phyloP scores from a whole-genome alignment of 2,113 vertebrate species.

The Saguinus midas region DNA sequence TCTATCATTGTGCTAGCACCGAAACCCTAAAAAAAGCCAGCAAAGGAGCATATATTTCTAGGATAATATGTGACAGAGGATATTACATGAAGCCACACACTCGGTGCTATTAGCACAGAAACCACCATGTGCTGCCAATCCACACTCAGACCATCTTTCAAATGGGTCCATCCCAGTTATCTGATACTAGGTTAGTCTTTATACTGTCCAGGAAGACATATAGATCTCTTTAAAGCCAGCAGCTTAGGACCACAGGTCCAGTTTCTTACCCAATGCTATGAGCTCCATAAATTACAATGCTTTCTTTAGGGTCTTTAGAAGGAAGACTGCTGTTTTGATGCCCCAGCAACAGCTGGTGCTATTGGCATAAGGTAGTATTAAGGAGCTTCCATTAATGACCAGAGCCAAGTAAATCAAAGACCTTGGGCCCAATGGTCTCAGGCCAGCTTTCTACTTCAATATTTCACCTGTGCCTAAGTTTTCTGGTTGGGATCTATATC shows the following conservation, averaged over 20 bases:
- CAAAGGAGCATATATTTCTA: constrained; percentile 61
- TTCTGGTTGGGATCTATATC: constrained; percentile 27
- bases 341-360: neutral
- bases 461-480: constrained; percentile 40
- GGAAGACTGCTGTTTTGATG: constrained; percentile 40
- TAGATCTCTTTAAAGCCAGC: constrained; percentile 26
- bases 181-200: constrained; percentile 31
- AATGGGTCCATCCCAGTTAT: constrained; percentile 46
- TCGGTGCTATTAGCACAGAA: constrained; percentile 50
- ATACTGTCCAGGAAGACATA: constrained; percentile 54
- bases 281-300: constrained; percentile 56
- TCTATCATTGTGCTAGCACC: constrained; percentile 61
- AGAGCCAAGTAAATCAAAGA: constrained; percentile 64
- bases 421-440: constrained; percentile 9
- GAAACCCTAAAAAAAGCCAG: constrained; percentile 56
- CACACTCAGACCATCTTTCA: constrained; percentile 48
- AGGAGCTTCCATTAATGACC: constrained; percentile 55
- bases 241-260: constrained; percentile 17
- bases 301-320: constrained; percentile 48
- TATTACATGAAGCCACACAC: constrained; percentile 41
- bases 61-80: constrained; percentile 9
- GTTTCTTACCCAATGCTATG: constrained; percentile 54
- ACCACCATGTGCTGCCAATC: constrained; percentile 45
- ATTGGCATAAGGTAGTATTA: constrained; percentile 18
- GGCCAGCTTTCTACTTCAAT: constrained; percentile 40